Evolutionary conservation across 2,888 invertebrate species (phyloP), one percentile per base, ranked within the genome.

Genomic region (Germaria angustata): DNA sequence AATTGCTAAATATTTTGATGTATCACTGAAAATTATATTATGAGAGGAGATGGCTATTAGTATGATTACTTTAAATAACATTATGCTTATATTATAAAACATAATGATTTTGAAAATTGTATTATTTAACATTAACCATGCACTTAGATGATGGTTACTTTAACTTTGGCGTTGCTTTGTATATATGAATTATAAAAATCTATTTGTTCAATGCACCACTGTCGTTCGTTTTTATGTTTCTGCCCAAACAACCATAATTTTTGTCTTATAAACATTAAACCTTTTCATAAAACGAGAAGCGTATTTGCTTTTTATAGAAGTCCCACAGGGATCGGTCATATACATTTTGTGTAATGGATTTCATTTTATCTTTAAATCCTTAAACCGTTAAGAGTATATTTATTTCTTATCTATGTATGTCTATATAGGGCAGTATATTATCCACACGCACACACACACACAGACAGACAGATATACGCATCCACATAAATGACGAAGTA

Each of bases 401-500:
- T 73, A 15, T 75, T 71, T 32, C 13, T 49, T 72, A 51, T 72
- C 13, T 39, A 6, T 59, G 24, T 17, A 11, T 11, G 7, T 28
- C 13, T 41, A n/a, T 32, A 1, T 15, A 7, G 22, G 8, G 59
- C 32, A 57, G 32, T 61, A 28, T 57, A 11, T 73, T n/a, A 51
- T 61, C n/a, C 6, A 9, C 36, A 51, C 17, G 32, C 13, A 20
- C 41, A 44, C 17, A 17, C 3, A 44, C 39, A 46, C 22, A 46
- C 57, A n/a, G n/a, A n/a, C 6, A 9, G 28, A 51, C 17, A 41
- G 15, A 20, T 36, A 44, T 15, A 17, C 3, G 34, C 39, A 46
- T 17, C 39, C 57, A 71, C 34, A 51, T 65, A 73, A 81, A 81
- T 59, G 78, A 69, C 69, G 73, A 75, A 75, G 65, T 73, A 65